A percentile compares a stretch with the other conserved stretches of the same genome.
Conservation (phyloP, 2,113 vertebrate genomes). For the Pelecanus crispus region DNA sequence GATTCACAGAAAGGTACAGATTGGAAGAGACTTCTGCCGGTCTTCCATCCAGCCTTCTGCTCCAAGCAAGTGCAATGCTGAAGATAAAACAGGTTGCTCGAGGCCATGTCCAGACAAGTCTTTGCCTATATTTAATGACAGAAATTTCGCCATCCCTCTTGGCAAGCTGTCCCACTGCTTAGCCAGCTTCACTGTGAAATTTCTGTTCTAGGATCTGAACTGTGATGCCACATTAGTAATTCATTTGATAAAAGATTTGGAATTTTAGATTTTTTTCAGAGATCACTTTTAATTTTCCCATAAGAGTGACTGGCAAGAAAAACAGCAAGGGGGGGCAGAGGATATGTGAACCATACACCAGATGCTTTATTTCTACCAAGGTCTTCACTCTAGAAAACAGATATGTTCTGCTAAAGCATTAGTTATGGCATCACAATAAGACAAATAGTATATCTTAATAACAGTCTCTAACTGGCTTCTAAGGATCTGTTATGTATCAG, state of each 20-base stretch:
- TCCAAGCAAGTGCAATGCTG: background rate
- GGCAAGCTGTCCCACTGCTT: background rate
- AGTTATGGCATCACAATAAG: background rate
- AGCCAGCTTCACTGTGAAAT: background rate
- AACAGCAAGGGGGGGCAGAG: rapidly evolving
- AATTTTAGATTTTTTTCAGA: background rate
- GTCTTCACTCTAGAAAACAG: background rate
- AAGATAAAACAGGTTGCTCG: background rate
- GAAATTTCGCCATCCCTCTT: background rate
- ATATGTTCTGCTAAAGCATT: background rate
- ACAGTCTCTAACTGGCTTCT: background rate
- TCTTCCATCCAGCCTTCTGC: background rate
- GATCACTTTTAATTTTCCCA: background rate
- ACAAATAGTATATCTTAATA: background rate
- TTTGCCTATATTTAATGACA: background rate
- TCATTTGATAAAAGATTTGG: rapidly evolving
- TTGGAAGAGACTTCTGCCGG: background rate
- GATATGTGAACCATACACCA: background rate
- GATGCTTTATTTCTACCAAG: background rate
- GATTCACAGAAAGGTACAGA: background rate
- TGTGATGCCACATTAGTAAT: background rate
- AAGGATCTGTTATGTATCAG: background rate
- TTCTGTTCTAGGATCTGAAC: background rate
- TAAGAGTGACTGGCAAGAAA: background rate
- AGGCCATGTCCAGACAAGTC: background rate